Evolutionary conservation across 2,113 vertebrate species (phyloP).

Genomic region (Menidia beryllina): DNA sequence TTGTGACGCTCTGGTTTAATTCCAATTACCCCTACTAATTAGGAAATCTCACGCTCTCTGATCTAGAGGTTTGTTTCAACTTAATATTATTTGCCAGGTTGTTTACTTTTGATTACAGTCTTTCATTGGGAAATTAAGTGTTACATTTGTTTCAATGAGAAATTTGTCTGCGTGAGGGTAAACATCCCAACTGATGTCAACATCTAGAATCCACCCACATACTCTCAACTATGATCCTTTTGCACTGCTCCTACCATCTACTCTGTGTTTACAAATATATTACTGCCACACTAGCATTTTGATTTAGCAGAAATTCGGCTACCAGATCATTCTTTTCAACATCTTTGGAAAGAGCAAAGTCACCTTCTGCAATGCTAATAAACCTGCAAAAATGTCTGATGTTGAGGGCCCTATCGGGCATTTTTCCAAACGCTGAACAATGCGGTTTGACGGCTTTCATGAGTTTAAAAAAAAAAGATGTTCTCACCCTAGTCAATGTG

Average conservation of each 20-base stretch:
- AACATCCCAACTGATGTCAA: conserved; percentile 41
- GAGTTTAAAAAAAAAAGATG: conserved; percentile 56
- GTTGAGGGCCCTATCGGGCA: conserved; percentile 16
- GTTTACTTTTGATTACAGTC: conserved; percentile 66
- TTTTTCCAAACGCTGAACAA: conserved; percentile 41
- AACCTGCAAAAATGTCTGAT: conserved; percentile 44
- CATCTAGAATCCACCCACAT: conserved; percentile 3
- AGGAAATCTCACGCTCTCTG: conserved; percentile 79
- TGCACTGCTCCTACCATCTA: conserved; percentile 19
- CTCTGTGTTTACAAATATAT: conserved; percentile 29
- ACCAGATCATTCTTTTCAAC: conserved; percentile 44
- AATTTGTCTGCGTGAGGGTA: conserved; percentile 28
- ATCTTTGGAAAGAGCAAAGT: conserved; percentile 19
- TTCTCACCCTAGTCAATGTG: conserved; percentile 62
- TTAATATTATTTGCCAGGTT: conserved; percentile 73
- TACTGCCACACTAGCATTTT: conserved; percentile 35
- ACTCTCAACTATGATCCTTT: conserved; percentile 4
- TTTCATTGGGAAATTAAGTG: conserved; percentile 61
- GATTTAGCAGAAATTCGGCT: conserved; percentile 39
- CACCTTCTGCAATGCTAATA: conserved; percentile 11
- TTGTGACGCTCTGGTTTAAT: conserved; percentile 74
- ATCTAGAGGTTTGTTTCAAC: conserved; percentile 67
- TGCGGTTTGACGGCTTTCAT: conserved; percentile 54
- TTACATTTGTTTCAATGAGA: conserved; percentile 33
- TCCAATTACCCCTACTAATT: conserved; percentile 79